Evolutionary conservation across 2,113 vertebrate species (phyloP), one percentile per base, ranked within the genome.

Genomic region (Turnix velox): DNA sequence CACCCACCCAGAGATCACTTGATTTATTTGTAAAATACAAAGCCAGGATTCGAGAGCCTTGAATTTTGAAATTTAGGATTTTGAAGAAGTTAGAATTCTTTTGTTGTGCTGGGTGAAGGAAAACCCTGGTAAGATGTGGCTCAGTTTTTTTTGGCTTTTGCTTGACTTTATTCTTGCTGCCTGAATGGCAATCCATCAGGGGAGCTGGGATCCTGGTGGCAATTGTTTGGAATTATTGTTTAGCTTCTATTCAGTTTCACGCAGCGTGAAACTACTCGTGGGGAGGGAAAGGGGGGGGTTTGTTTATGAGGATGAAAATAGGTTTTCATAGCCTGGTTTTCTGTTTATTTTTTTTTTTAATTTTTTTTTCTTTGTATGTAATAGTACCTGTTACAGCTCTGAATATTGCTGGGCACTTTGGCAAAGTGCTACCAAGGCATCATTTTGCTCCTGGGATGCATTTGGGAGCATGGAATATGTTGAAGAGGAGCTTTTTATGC

Each of bases 201-300:
- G 7, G 24, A 61, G 84, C 72, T 81, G 69, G 81, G 76, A 75
- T 54, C 33, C 8, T 14, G 7, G 40, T 62, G 71, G 75, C 33
- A 55, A 25, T 46, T 85, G 59, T 84, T 86, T 91, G 69, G 43
- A 91, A 84, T 75, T 35, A 43, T 59, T 95, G 85, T 96, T 96
- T 95, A 81, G 91, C 85, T 96, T 72, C 18, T 55, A 49, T 85
- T 94, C 23, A 7, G 39, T 96, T 95, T 94, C 69, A 76, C 39
- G 75, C 62, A 9, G 48, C 67, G 37, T 10, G 76, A 84, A 97
- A 89, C 49, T 93, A 19, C 59, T 68, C 58, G 86, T 83, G 87
- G 92, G 86, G 94, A 96, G 95, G 86, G 94, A 96, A 94, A 91
- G 95, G 95, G 48, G 54, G 90, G 62, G 87, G 28, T 90, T 97